Evolutionary conservation across 2,888 invertebrate species (phyloP), one percentile per base, ranked within the genome.

Genomic region (Hirtodrosophila alboralis): DNA sequence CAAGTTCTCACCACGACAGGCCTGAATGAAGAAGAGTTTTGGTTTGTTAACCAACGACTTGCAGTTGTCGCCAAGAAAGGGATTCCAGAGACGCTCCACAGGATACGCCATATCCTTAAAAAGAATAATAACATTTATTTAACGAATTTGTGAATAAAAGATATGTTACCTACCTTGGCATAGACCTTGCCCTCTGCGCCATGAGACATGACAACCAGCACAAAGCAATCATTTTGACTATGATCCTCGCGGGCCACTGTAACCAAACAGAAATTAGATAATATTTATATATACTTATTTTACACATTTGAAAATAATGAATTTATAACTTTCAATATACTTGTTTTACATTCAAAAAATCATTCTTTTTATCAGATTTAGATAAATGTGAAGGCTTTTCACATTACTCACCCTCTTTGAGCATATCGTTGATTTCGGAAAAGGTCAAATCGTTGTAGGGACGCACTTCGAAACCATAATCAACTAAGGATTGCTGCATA

Each of bases 11-110:
- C 87, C 65, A 49, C 94, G 92, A 79, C 95, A 94, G 13, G 94
- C 93, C 92, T 95, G 94, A 72, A 95, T 92, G 71, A 95, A 93
- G 87, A 95, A 94, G 23, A 95, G 71, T 86, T 95, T 95, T 0
- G 95, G 95, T 87, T 95, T 95, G 59, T 94, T 94, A 33, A 92
- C 91, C 13, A 95, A 90, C 14, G 91, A 89, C 43, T 92, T 91
- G 76, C 94, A 94, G 28, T 89, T 91, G 64, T 93, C 91, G 0
- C 92, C 92, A 16, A 93, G 91, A 86, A 95, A 94, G 31, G 91
- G 91, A 36, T 89, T 90, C 91, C 94, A 93, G 3, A 95, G 80
- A n/a, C 91, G 90, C 34, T 93, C 92, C 9, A 93, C 91, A 1
- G 91, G 91, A 78, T 94, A 93, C 12, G 90, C 77, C 65, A 90